Conservation (phyloP, 2,888 invertebrate species). For the Cheiracanthium punctorium region DNA sequence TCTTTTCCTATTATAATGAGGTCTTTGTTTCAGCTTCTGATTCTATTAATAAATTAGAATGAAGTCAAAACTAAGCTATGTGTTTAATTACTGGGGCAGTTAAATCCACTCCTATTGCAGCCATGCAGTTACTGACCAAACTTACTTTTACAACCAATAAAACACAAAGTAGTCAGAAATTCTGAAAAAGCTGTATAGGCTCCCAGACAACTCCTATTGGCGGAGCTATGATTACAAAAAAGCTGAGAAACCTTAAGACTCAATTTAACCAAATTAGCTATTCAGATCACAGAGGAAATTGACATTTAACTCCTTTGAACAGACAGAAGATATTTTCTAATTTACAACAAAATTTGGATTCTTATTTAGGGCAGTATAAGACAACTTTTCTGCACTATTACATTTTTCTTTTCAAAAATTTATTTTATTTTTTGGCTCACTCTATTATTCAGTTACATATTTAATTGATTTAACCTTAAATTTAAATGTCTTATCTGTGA, state of each 20-base stretch:
- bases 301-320: no score
- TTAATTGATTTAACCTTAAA: no score
- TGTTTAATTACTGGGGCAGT: neutral
- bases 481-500: no score
- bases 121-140: neutral
- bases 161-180: neutral
- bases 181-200: neutral
- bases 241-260: neutral
- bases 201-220: neutral
- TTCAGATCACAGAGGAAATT: neutral
- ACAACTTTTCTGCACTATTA: no score
- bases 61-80: neutral
- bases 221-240: neutral
- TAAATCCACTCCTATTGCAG: neutral
- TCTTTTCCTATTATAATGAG: neutral
- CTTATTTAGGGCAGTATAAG: no score
- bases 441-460: no score
- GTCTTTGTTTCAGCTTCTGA: neutral
- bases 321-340: no score
- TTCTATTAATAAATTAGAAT: neutral
- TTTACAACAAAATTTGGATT: no score
- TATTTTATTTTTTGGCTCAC: no score
- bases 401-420: no score
- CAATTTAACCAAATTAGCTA: neutral
- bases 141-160: neutral